phyloP scores from a whole-genome alignment of 2,888 invertebrate genomes.

The Coenonympha glycerion region DNA sequence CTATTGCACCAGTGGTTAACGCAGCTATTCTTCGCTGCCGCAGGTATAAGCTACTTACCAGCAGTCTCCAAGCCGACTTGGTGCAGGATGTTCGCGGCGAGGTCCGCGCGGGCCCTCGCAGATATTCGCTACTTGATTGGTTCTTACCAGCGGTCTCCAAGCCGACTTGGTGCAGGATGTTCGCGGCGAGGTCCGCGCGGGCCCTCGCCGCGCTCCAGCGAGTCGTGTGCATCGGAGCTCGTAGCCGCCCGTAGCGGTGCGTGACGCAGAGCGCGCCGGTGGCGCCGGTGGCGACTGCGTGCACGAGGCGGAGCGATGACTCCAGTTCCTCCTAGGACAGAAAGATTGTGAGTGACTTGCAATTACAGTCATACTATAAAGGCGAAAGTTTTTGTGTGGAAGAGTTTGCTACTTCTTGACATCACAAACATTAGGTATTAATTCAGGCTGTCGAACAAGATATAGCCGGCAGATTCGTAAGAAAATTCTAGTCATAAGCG shows the following conservation, averaged over 20 bases:
- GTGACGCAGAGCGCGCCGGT: constrained; percentile 83
- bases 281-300: constrained; percentile 83
- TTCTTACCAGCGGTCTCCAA: constrained; percentile 73
- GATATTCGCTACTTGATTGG: no score
- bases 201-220: constrained; percentile 85
- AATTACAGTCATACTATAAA: neutral
- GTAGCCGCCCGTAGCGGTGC: constrained; percentile 80
- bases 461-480: no score
- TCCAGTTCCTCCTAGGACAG: constrained; percentile 76
- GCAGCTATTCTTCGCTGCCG: no score
- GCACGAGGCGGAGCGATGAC: constrained; percentile 82
- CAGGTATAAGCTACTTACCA: no score
- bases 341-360: neutral
- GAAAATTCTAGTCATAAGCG: no score
- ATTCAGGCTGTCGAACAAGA: no score
- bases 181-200: constrained; percentile 86
- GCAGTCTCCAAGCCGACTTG: no score
- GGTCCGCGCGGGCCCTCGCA: no score
- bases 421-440: no score
- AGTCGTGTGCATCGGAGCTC: constrained; percentile 80
- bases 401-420: no score
- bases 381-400: no score
- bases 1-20: constrained; percentile 82
- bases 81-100: no score
- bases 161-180: constrained; percentile 83